Evolutionary conservation across 2,113 vertebrate species (phyloP), one percentile per base, ranked within the genome.

Genomic region (Pyrgilauda ruficollis): DNA sequence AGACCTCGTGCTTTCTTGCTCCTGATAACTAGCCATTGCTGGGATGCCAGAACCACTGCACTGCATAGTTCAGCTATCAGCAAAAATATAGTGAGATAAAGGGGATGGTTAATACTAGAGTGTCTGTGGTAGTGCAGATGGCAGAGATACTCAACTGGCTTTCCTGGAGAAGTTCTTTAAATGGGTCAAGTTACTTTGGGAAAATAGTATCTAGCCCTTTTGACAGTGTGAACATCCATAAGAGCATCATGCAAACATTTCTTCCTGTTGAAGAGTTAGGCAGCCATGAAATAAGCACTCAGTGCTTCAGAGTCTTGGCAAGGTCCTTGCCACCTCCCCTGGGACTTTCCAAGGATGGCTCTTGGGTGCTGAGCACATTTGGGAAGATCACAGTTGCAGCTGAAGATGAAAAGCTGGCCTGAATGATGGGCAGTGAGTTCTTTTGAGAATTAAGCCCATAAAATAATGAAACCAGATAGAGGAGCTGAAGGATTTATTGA

Each of bases 1-100:
- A 96, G 90, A 90, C 94, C 97, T 97, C 85, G 73, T 97, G 95
- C 86, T 95, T 95, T 92, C 96, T 94, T 84, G 67, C 91, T 94
- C 63, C 91, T 95, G 96, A 97, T 97, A 98, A 96, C 58, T 69
- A 62, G 76, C 93, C 95, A 96, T 97, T 96, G 92, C 95, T 97
- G 92, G 90, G 83, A 98, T 98, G 96, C 97, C 96, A 96, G 95
- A 95, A 92, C 53, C 85, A 63, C 96, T 96, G 95, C 84, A 84
- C 43, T 89, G 92, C 97, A 97, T 97, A 96, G 95, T 91, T 97
- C 53, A 95, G 95, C 94, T 98, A 98, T 98, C 97, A 95, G 93
- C 94, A 86, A 78, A 97, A 96, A 96, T 94, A 96, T 11, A 92
- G 79, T 68, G 92, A 96, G 97, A 97, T 97, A 98, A 97, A 94